phyloP scores from a whole-genome alignment of 2,888 invertebrate species.

The Allygus modestus region DNA sequence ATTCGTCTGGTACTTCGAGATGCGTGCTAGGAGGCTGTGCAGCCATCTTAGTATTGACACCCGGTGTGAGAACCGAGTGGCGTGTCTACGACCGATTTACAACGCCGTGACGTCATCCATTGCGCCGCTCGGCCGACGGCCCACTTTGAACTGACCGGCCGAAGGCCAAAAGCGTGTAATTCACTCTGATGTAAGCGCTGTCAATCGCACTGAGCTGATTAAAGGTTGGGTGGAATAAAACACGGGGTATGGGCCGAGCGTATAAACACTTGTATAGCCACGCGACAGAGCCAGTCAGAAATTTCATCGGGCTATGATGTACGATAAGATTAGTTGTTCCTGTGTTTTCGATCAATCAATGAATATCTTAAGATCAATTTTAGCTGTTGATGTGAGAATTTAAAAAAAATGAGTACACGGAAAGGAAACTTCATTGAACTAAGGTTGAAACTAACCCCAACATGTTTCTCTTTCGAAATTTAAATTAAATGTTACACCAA shows the following conservation, averaged over 20 bases:
- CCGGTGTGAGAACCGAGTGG: constrained; percentile 31
- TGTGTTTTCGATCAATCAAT: too few species aligned
- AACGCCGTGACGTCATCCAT: constrained; percentile 20
- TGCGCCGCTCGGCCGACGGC: background rate
- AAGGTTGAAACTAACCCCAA: too few species aligned
- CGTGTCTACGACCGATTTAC: constrained; percentile 45
- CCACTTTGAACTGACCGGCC: background rate
- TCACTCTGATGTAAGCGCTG: background rate
- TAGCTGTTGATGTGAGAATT: too few species aligned
- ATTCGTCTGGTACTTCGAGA: too few species aligned
- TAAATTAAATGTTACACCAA: too few species aligned
- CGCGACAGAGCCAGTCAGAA: background rate
- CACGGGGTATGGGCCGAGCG: background rate
- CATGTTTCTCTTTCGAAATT: too few species aligned
- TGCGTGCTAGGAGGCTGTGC: too few species aligned
- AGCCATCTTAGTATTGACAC: background rate
- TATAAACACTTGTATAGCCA: background rate
- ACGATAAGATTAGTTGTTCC: too few species aligned
- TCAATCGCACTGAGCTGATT: background rate
- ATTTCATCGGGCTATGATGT: too few species aligned
- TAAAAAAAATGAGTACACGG: too few species aligned
- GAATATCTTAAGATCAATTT: too few species aligned
- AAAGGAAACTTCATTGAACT: too few species aligned
- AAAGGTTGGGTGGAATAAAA: background rate
- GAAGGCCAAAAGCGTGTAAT: background rate